A percentile compares a stretch with the other conserved stretches of the same genome.
Evolutionary conservation across 2,113 vertebrate genomes (phyloP).

Genomic region (Chiloscyllium plagiosum): DNA sequence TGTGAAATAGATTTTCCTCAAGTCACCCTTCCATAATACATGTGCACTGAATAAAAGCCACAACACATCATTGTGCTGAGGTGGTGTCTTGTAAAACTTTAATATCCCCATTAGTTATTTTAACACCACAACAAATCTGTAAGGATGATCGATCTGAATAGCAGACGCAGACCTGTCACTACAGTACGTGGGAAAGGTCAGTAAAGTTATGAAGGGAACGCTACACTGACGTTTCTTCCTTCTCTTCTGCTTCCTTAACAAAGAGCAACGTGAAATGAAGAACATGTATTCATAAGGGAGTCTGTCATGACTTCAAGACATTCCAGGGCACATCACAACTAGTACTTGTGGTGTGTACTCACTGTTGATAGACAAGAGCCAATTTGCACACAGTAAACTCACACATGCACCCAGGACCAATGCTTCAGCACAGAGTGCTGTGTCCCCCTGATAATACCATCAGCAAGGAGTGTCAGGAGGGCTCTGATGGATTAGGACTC

Average conservation of each 20-base stretch:
- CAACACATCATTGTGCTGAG: not conserved
- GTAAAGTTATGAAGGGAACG: not conserved
- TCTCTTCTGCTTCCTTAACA: not conserved
- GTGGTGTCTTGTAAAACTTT: not conserved
- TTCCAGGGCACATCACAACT: not conserved
- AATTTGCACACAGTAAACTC: not conserved
- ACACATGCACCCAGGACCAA: not conserved
- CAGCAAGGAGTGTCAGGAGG: not conserved
- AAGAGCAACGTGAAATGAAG: not conserved
- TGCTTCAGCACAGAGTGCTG: not conserved
- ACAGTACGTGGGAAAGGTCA: not conserved
- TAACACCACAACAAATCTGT: not conserved
- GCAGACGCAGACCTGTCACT: not conserved
- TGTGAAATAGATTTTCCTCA: too few species aligned
- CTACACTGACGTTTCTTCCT: not conserved
- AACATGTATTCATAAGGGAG: not conserved
- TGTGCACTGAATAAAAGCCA: not conserved
- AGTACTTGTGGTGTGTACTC: not conserved
- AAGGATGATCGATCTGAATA: not conserved
- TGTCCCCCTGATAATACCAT: not conserved
- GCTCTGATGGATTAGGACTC: not conserved
- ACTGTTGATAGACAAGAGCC: not conserved
- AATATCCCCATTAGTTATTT: not conserved
- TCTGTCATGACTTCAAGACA: not conserved
- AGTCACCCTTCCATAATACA: not conserved